phyloP scores from a whole-genome alignment of 2,113 vertebrate genomes.

The Pelecanoides urinatrix region DNA sequence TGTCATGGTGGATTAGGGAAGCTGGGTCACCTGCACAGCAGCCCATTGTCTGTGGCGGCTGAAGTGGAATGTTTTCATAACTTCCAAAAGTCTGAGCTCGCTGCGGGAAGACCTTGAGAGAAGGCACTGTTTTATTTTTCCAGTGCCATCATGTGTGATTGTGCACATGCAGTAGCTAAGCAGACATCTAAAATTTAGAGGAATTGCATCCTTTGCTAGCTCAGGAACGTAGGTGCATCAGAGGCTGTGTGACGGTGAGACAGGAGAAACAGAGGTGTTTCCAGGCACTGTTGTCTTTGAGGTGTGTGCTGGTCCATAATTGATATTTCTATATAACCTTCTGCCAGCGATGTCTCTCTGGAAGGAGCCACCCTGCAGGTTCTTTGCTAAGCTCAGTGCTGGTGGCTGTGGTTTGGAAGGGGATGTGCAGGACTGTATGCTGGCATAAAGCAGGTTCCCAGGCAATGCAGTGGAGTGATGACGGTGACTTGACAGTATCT shows the following conservation, averaged over 20 bases:
- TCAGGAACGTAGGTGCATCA: not conserved
- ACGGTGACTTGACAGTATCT: not conserved
- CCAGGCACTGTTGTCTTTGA: not conserved
- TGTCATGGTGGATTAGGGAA: not conserved
- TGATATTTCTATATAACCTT: not conserved
- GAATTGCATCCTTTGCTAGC: not conserved
- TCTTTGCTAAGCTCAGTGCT: not conserved
- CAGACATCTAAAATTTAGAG: not conserved
- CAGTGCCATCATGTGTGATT: not conserved
- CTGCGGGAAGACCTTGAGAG: not conserved
- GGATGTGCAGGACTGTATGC: not conserved
- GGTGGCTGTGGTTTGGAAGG: not conserved
- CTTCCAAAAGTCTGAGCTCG: not conserved
- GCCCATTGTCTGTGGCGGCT: not conserved
- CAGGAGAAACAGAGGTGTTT: not conserved
- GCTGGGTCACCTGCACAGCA: not conserved
- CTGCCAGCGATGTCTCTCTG: not conserved
- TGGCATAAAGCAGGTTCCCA: not conserved
- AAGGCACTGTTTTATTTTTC: not conserved
- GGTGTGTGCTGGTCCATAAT: not conserved
- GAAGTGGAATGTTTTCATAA: not conserved
- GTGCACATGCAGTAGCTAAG: not conserved
- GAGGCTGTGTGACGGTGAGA: not conserved
- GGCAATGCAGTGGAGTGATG: not conserved
- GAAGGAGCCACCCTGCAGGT: not conserved